Evolutionary conservation across 2,113 vertebrate species (phyloP), one percentile per base, ranked within the genome.

Genomic region (Dicerorhinus sumatrensis): DNA sequence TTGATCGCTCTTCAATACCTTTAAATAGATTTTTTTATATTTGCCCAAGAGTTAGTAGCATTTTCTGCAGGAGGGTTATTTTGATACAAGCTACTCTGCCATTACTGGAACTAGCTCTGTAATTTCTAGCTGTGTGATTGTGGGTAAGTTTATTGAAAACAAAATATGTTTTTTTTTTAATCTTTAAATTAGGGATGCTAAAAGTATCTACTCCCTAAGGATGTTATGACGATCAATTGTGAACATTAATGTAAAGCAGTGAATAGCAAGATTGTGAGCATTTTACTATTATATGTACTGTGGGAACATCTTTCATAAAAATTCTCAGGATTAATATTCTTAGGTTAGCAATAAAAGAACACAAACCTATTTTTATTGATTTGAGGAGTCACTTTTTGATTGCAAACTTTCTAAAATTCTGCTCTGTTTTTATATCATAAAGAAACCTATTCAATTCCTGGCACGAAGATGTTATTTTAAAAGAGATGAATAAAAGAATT

Each of bases 1-100:
- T 67, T 81, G 25, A 14, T 60, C 18, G 17, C 3, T 48, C 51
- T 67, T 89, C 39, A 69, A 17, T 33, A 51, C 13, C 21, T 67
- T 96, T 60, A 82, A 93, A 73, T 48, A 76, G 11, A 18, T 51
- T 65, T 56, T 86, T 73, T 82, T 39, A 87, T 85, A 86, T 75
- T 60, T 89, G 13, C 60, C 10, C 63, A 67, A 65, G 31, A 88
- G 10, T 42, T 83, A 31, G 39, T 60, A 69, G 29, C 51, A 7
- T 76, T 88, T 88, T 67, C 84, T 69, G 25, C 25, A 51, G n/a
- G 39, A 69, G 51, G 33, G 56, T 51, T 76, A 58, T 69, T 93
- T 96, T 89, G 84, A 48, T 58, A 33, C 20, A 58, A 39, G 14
- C 4, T 23, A 73, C 18, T 60, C 60, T 60, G 48, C 16, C 63